phyloP scores from a whole-genome alignment of 1,140 invertebrate species.

The Tribolium madens region DNA sequence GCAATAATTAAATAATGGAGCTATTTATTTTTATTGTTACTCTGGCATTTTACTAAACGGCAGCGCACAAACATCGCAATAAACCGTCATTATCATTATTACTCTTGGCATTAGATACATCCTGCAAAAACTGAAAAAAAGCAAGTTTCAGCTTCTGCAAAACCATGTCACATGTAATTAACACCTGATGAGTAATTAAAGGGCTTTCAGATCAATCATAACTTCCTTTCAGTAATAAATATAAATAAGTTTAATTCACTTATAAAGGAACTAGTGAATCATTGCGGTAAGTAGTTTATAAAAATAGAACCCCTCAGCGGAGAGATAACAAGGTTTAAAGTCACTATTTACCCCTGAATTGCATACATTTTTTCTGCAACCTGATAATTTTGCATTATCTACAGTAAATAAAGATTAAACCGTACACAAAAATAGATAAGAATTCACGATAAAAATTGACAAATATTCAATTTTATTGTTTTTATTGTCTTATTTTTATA shows the following conservation, averaged over 20 bases:
- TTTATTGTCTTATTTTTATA: no score
- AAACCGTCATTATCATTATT: constrained; percentile 14
- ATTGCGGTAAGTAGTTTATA: not conserved
- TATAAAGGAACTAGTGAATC: constrained; percentile 26
- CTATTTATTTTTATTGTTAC: constrained; percentile 33
- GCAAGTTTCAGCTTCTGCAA: not conserved
- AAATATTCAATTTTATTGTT: no score
- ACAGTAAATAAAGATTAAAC: no score
- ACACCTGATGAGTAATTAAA: not conserved
- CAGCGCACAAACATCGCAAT: constrained; percentile 8
- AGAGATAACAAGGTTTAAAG: not conserved
- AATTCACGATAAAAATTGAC: no score
- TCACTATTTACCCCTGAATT: not conserved
- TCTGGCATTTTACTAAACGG: constrained; percentile 4
- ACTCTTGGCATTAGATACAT: constrained; percentile 13
- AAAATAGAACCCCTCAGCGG: constrained; percentile 13
- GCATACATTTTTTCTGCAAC: not conserved
- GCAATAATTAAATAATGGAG: constrained; percentile 11
- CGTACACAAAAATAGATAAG: no score
- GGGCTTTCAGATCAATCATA: not conserved
- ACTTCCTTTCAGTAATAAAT: not conserved
- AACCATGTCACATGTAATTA: constrained; percentile 27
- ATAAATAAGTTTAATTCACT: constrained; percentile 19
- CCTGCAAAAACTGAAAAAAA: constrained; percentile 3
- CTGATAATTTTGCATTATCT: no score